Evolutionary conservation across 2,113 vertebrate species (phyloP), one percentile per base, ranked within the genome.

Genomic region (Heliornis fulica): DNA sequence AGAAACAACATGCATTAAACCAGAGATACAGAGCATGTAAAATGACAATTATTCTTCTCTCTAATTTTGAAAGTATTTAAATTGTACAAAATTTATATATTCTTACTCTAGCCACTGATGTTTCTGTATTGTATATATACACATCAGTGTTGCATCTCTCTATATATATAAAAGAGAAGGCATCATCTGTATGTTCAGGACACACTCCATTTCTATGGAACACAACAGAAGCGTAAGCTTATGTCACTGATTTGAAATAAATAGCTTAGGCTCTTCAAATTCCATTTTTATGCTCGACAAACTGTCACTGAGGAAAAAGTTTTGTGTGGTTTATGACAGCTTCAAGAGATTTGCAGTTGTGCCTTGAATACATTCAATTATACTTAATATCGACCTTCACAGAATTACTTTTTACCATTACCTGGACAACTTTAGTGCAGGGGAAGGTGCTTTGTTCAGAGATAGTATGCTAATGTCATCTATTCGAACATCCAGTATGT

Each of bases 281-380:
- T 95, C 72, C 96, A 97, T 95, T 97, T 97, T 92, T 97, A 96
- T 96, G 92, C 83, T 96, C 90, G 93, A 90, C 78, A 95, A 96
- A 90, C 83, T 94, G 93, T 96, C 84, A 75, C 45, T 4, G 8
- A 91, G 78, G 57, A 95, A 96, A 91, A 81, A 90, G 68, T 87
- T 97, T 95, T 96, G 64, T 71, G 87, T 88, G 85, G 84, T 97
- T 97, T 95, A 94, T 95, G 95, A 90, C 90, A 91, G 84, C 80
- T 97, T 96, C 51, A 90, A 96, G 92, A 96, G 91, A 97, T 97
- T 96, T 96, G 83, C 70, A 91, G 88, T 84, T 97, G 59, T 93
- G 50, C 83, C 90, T 66, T 94, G 96, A 97, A 97, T 97, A 91
- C 63, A 75, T 97, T 91, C 89, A 97, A 97, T 98, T 97, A 94